Base-by-base conservation (phyloP, 1,140 invertebrate species). In the Akabosia matsudoensis region DNA sequence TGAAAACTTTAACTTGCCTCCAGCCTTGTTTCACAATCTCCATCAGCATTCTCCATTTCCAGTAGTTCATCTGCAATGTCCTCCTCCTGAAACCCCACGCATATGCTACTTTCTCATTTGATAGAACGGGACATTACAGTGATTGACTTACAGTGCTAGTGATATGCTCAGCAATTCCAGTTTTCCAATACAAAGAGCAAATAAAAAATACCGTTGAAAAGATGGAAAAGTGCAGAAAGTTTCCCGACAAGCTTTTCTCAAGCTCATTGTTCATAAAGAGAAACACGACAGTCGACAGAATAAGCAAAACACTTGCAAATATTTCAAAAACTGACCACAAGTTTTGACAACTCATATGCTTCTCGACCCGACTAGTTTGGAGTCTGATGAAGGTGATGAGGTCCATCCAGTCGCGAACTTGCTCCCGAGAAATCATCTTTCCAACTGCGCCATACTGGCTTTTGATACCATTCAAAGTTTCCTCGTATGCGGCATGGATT, bases 261-360 rank as follows among this genome's bases (percentile, higher is more conserved):
- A 56, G 54, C 7, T 13, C 61, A 31, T 67, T 31, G 22, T 67
- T 67, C 61, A 67, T 67, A 31, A 30, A 67, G 22, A 67, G 61
- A 67, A 67, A 67, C 4, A 56, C 22, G 24, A 56, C 10, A 13
- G 24, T 56, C 3, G 54, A 16, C 22, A 56, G 54, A 22, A 16
- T 16, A 22, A 56, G 7, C 54, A 56, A 56, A 22, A 56, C 54
- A 22, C 3, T 56, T 3, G 22, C 54, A 22, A 56, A 56, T 16
- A 56, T 56, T 24, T 56, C 54, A 10, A 56, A 56, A 16, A 56
- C 22, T 7, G 22, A 56, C 54, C 54, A 56, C 54, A 56, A 22
- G 54, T 10, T 56, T 13, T 56, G 10, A 16, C 10, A 10, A 22
- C 10, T 24, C 14, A 56, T 56, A 22, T 56, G 22, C 14, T 22